Base-by-base conservation (phyloP, 2,113 vertebrate species). In the Marmota monax region DNA sequence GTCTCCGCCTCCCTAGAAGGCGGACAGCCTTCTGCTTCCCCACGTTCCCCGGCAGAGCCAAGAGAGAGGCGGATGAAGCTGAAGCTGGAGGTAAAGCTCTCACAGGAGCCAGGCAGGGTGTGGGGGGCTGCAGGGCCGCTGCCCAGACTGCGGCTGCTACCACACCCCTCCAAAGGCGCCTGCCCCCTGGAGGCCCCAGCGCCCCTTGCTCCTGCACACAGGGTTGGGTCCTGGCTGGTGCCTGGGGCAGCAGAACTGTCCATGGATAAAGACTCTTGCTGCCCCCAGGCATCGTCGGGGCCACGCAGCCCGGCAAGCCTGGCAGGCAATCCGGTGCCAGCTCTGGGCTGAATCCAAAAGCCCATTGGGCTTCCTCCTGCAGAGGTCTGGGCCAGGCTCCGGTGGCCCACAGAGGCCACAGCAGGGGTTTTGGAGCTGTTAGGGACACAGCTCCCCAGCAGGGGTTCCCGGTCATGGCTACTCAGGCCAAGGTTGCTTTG, bases 11-110 rank as follows among this genome's bases (percentile, higher is more conserved):
- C 96, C 91, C 96, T 42, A 4, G 65, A 0, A 0, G 93, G 4
- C 2, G 23, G 90, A 39, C 95, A 98, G 84, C 89, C 93, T 92
- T 98, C 97, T 29, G 95, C 90, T 80, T 93, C 58, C 0, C 94
- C 97, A 1, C 90, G 88, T 48, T 95, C 97, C 69, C 97, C 97
- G 0, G 93, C 88, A 0, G 23, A 97, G 82, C 94, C 96, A 17
- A 99, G 96, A 0, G 99, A 99, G 76, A 99, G 98, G 67, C 97
- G 99, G 92, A 99, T 99, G 97, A 99, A 99, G 97, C 99, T 99
- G 89, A 99, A 99, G 97, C 97, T 99, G 74, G 99, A 99, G 95
- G 96, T 98, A 73, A 99, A 99, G 78, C 88, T 92, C 13, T 97
- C 95, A 0, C 74, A 63, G 76, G 67, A 37, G 79, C 77, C 18